Evolutionary conservation across 2,113 vertebrate species (phyloP).

Genomic region (Miniopterus natalensis): DNA sequence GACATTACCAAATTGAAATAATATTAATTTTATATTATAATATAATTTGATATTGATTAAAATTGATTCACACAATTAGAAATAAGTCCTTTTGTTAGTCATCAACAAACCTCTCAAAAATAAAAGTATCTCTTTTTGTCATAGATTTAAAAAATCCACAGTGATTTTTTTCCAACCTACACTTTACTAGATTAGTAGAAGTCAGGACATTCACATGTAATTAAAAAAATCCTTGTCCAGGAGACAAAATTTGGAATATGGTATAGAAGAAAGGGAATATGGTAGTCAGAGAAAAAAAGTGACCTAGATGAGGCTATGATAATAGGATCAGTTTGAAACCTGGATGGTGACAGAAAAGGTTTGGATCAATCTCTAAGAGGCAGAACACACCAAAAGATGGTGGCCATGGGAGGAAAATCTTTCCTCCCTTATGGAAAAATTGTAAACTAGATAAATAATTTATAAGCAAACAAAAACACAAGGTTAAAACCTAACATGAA

Average conservation of each 20-base stretch:
- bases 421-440: not conserved
- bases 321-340: not conserved
- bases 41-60: not conserved
- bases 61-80: not conserved
- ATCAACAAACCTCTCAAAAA: conserved; percentile 9
- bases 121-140: not conserved
- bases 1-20: not conserved
- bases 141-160: not conserved
- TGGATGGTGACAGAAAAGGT: not conserved
- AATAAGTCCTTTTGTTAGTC: not conserved
- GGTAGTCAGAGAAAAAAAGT: not conserved
- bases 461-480: not conserved
- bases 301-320: not conserved
- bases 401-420: not conserved
- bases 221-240: not conserved
- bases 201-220: not conserved
- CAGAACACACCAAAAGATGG: not conserved
- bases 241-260: not conserved
- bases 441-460: not conserved
- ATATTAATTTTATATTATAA: not conserved
- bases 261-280: not conserved
- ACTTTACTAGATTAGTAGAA: not conserved
- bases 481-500: not conserved
- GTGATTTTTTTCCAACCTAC: not conserved
- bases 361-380: not conserved